Conservation (phyloP, 2,113 vertebrate species). For the Psilopogon haemacephalus region DNA sequence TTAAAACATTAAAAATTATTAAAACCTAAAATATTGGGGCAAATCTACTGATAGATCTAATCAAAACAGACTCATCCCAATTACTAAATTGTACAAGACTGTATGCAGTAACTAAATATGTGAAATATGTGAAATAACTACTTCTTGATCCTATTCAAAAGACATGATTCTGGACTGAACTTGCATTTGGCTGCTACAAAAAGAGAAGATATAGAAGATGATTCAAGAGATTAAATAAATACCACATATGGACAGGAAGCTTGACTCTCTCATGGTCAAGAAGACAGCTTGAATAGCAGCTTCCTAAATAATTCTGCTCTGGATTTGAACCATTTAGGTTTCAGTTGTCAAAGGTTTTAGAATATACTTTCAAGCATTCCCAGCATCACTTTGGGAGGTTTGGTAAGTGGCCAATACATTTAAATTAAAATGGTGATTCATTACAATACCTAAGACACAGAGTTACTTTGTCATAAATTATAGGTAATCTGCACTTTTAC, state of each 20-base stretch:
- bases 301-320: neutral
- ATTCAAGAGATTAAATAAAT: neutral
- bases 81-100: neutral
- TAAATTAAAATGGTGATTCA: constrained; percentile 75
- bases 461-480: constrained; percentile 78
- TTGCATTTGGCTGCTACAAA: neutral
- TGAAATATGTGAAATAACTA: neutral
- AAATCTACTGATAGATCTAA: neutral
- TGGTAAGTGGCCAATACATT: constrained; percentile 66
- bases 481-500: constrained; percentile 76
- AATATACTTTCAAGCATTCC: constrained; percentile 39
- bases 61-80: neutral
- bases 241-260: neutral
- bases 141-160: neutral
- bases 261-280: neutral
- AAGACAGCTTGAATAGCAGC: neutral
- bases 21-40: neutral
- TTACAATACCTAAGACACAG: constrained; percentile 68
- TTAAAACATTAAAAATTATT: neutral
- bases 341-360: constrained; percentile 25
- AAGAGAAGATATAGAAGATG: neutral
- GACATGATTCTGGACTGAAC: neutral
- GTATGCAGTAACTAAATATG: neutral
- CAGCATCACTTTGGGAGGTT: constrained; percentile 47
- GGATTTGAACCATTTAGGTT: constrained; percentile 16